A percentile compares a stretch with the other conserved stretches of the same genome.
Evolutionary conservation across 2,888 invertebrate species (phyloP).

Genomic region (Branchellion lobata): DNA sequence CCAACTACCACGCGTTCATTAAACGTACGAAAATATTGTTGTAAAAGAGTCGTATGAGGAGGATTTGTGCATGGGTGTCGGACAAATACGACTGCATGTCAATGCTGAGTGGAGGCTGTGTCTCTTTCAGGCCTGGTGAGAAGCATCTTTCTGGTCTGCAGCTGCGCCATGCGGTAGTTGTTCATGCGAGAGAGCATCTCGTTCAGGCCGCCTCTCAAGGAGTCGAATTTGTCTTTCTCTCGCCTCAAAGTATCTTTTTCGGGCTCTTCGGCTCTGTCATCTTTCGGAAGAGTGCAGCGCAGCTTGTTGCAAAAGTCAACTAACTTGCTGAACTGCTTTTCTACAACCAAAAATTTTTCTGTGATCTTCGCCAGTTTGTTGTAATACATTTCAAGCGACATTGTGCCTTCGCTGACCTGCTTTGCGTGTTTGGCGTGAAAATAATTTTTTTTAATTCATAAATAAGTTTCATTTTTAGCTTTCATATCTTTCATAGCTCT

Average conservation of each 20-base stretch:
- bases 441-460: too few relatives aligned
- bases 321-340: neutral
- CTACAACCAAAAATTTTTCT: neutral
- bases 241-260: neutral
- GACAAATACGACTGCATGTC: too few relatives aligned
- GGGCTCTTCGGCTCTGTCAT: neutral
- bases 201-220: neutral
- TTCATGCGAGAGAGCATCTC: slow-evolving; percentile 5
- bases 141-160: neutral
- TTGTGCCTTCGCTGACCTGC: neutral
- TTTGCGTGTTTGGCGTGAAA: too few relatives aligned
- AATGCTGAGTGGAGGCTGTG: too few relatives aligned
- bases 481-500: too few relatives aligned
- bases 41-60: too few relatives aligned
- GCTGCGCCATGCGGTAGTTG: neutral
- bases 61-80: too few relatives aligned
- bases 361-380: neutral
- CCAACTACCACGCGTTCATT: too few relatives aligned
- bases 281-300: neutral
- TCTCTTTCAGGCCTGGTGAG: neutral
- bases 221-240: neutral
- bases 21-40: too few relatives aligned
- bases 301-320: neutral
- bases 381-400: neutral
- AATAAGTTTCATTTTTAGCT: too few relatives aligned